Evolutionary conservation across 2,797 vertebrate genomes (phyloP).

Genomic region (Brachymystax lenok): DNA sequence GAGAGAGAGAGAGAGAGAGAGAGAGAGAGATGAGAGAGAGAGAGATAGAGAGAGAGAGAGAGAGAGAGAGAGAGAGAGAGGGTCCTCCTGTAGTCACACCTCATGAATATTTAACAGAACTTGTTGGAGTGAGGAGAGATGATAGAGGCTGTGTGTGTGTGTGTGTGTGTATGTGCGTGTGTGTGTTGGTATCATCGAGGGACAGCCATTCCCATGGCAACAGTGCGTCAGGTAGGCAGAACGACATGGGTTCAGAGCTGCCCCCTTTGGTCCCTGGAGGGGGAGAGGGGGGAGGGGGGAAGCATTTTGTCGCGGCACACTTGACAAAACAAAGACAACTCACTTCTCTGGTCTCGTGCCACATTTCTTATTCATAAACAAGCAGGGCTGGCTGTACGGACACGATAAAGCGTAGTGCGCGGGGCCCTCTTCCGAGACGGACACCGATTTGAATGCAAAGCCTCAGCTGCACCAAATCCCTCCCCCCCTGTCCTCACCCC

Average conservation of each 20-base stretch:
- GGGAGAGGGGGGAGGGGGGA: constrained; percentile 40
- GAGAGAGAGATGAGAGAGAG: constrained; percentile 20
- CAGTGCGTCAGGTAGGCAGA: constrained; percentile 77
- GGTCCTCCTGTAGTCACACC: constrained; percentile 55
- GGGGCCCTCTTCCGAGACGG: constrained; percentile 81
- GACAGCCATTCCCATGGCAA: constrained; percentile 82
- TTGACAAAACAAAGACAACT: constrained; percentile 98
- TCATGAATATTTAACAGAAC: constrained; percentile 88
- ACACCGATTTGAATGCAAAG: constrained; percentile 83
- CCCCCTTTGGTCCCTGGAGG: constrained; percentile 63
- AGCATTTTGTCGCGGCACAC: constrained; percentile 87
- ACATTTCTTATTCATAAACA: constrained; percentile 96
- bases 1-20: not conserved
- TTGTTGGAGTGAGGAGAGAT: constrained; percentile 61
- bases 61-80: constrained; percentile 10
- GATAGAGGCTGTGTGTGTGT: constrained; percentile 24
- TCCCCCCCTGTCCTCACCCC: constrained; percentile 56
- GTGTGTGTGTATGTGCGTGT: constrained; percentile 12
- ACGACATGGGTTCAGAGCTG: constrained; percentile 70
- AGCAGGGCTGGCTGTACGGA: constrained; percentile 89
- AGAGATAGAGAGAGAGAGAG: constrained; percentile 20
- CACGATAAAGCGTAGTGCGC: constrained; percentile 83
- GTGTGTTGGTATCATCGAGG: constrained; percentile 35
- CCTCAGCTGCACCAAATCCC: constrained; percentile 82
- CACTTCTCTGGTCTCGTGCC: constrained; percentile 92